Evolutionary conservation across 2,888 invertebrate genomes (phyloP), one percentile per base, ranked within the genome.

Genomic region (Hemicrepidius hirtus): DNA sequence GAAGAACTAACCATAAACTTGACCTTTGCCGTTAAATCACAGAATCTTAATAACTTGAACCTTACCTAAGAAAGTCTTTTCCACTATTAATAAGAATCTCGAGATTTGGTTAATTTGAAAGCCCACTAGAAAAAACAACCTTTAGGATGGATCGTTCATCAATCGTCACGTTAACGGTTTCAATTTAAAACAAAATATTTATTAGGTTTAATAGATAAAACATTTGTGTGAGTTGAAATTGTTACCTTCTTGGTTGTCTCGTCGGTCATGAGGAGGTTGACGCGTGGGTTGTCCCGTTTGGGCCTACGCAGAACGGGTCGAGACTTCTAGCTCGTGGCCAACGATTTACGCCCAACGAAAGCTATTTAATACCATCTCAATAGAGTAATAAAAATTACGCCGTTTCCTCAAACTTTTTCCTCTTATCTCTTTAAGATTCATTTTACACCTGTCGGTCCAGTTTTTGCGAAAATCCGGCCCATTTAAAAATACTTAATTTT

Each of bases 301-400:
- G 44, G 21, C 60, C 60, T 24, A 60, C 60, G 35, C 60, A 60
- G 10, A 40, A 21, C 60, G 13, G 18, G 32, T n/a, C 62, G 62
- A n/a, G n/a, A 60, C 41, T 62, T 62, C n/a, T 60, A 62, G 59
- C 59, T 59, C 59, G 62, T 62, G 63, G 63, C 18, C 24, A 6
- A 32, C 46, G 44, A 46, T 49, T 49, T 46, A 37, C 35, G 37
- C 37, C 57, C 57, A 57, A 32, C 57, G 10, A 3, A n/a, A 32
- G 1, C 32, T 49, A 35, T 55, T 55, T 55, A 55, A 3, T 10
- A n/a, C 16, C 16, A n/a, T 28, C 18, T 24, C 7, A 20, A 20
- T 57, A 37, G 32, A 40, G 40, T 20, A 5, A 40, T 55, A 55
- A 57, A 57, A 57, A 37, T 60, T 59, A 59, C 40, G 24, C 21